phyloP scores from a whole-genome alignment of 1,140 invertebrate genomes.

The Penaeus vannamei region DNA sequence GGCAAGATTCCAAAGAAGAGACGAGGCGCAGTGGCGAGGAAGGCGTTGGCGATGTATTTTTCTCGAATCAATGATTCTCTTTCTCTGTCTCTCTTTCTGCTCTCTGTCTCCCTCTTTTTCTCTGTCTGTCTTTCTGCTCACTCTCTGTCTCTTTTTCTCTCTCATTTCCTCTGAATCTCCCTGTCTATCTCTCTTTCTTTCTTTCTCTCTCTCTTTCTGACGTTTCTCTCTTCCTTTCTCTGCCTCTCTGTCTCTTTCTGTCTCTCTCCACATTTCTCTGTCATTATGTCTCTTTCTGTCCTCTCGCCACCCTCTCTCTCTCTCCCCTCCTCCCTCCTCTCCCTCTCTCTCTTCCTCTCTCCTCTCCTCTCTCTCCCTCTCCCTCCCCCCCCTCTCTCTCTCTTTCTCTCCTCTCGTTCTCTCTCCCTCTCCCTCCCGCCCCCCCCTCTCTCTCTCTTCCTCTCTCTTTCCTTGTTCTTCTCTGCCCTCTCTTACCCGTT shows the following conservation, averaged over 20 bases:
- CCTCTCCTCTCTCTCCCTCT: no score
- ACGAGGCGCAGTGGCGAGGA: no score
- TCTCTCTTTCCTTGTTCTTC: not conserved
- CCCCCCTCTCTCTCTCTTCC: not conserved
- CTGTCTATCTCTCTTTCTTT: no score
- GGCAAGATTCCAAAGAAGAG: no score
- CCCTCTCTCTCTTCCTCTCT: no score
- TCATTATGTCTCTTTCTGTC: not conserved
- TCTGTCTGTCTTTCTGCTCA: not conserved
- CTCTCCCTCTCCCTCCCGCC: slow-evolving; percentile 4
- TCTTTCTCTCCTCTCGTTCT: not conserved
- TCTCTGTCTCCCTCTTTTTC: not conserved
- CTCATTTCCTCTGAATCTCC: no score
- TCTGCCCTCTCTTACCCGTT: not conserved
- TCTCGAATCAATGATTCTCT: not conserved
- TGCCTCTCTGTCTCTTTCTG: not conserved
- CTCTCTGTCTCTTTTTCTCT: not conserved
- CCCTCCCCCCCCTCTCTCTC: no score
- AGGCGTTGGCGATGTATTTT: not conserved
- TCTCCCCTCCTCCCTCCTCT: no score
- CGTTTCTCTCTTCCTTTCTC: not conserved
- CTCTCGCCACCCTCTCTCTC: no score
- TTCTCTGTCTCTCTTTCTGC: not conserved
- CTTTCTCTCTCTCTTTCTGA: not conserved
- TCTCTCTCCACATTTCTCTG: not conserved